These are phyloP conservation scores for Cryptoblepharus egeriae DNA, from an alignment of 2,797 vertebrate species.

Conservation along the genomic window DNA sequence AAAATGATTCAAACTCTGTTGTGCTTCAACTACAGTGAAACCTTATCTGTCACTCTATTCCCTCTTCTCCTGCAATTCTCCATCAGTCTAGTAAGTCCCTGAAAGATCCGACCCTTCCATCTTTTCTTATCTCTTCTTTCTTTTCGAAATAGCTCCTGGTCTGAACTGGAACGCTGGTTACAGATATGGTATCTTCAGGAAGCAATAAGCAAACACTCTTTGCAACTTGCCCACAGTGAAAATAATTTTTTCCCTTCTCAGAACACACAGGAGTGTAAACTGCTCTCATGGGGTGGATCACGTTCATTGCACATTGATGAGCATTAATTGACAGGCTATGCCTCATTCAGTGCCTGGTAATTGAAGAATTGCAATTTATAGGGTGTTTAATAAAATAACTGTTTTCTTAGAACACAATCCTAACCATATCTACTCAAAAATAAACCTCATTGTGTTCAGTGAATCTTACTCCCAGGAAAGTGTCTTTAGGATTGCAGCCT, in stretches of 20 bases:
- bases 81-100: not conserved
- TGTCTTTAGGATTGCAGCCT: too few relatives aligned
- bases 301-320: too few relatives aligned
- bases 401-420: too few relatives aligned
- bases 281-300: constrained; percentile 37
- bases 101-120: not conserved
- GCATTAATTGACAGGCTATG: constrained; percentile 9
- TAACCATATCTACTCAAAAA: too few relatives aligned
- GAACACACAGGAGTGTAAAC: constrained; percentile 11
- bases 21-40: not conserved
- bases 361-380: constrained; percentile 8
- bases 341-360: constrained; percentile 23
- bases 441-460: too few relatives aligned
- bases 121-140: constrained; percentile 2
- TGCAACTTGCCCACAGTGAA: constrained; percentile 25
- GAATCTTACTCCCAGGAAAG: too few relatives aligned
- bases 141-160: constrained; percentile 39
- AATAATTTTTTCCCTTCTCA: constrained; percentile 25
- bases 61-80: not conserved
- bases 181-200: constrained; percentile 14
- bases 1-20: not conserved
- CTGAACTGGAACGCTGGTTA: constrained; percentile 31
- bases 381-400: constrained; percentile 39
- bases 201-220: not conserved
- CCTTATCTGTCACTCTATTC: not conserved